Percentiles rank a stretch among this genome's conserved stretches.
These are phyloP conservation scores for Bergia sp. DNA, from an alignment of 92 coral and sea anemone species.

Conservation along the genomic window DNA sequence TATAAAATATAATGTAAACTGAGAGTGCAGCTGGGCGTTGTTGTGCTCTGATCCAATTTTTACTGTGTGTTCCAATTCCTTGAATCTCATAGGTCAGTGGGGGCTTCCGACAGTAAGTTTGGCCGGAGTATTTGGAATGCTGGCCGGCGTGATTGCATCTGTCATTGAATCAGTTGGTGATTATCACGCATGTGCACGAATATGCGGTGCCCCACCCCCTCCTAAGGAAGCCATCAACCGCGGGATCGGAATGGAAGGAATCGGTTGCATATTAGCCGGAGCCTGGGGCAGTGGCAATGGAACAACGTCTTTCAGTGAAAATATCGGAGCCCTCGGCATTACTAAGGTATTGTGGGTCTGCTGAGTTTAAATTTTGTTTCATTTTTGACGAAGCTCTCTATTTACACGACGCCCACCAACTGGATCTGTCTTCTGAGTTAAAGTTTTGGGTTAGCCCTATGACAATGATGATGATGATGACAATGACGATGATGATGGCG, in stretches of 20 bases:
- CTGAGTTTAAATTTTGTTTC: not conserved
- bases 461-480: too few relatives aligned
- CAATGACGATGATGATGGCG: too few relatives aligned
- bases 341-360: slow-evolving; percentile 61
- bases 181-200: slow-evolving; percentile 89
- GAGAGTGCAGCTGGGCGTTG: too few relatives aligned
- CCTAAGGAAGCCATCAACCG: slow-evolving; percentile 85
- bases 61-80: not conserved
- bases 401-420: not conserved
- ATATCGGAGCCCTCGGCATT: slow-evolving; percentile 86
- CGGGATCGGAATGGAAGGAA: slow-evolving; percentile 81
- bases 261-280: slow-evolving; percentile 79
- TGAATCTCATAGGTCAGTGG: slow-evolving; percentile 74
- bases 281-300: slow-evolving; percentile 92
- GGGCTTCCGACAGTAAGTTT: slow-evolving; percentile 83
- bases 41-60: too few relatives aligned
- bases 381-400: too few relatives aligned
- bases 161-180: slow-evolving; percentile 90
- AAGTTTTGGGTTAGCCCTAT: not conserved
- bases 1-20: too few relatives aligned
- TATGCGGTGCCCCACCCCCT: slow-evolving; percentile 87
- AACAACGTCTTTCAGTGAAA: slow-evolving; percentile 86
- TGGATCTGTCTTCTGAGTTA: not conserved
- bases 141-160: slow-evolving; percentile 86
- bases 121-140: slow-evolving; percentile 87